Evolutionary conservation across 2,113 vertebrate genomes (phyloP).

Genomic region (Podocnemis expansa): DNA sequence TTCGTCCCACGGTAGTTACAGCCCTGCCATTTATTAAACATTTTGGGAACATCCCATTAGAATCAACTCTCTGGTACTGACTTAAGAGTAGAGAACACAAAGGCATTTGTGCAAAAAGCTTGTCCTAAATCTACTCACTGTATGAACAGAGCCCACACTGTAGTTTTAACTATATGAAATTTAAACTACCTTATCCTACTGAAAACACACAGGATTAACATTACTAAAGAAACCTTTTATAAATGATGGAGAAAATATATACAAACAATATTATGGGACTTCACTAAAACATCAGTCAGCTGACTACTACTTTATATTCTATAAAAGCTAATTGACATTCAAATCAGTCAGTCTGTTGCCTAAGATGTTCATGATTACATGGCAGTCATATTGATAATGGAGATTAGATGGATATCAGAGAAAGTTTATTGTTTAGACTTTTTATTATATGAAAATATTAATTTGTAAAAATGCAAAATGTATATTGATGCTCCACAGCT

Average conservation of each 20-base stretch:
- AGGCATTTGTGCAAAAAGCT: neutral
- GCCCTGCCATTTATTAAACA: too few species aligned
- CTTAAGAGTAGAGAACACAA: neutral
- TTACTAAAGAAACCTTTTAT: neutral
- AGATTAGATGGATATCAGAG: neutral
- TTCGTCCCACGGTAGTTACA: too few species aligned
- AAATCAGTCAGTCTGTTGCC: slow-evolving; percentile 10
- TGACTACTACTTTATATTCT: neutral
- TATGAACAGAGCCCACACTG: neutral
- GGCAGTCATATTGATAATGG: neutral
- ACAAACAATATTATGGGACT: neutral
- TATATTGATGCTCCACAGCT: neutral
- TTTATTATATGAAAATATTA: neutral
- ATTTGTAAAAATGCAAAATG: neutral
- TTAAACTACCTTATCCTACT: neutral
- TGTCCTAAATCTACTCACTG: neutral
- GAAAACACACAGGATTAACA: neutral
- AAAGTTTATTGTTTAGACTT: neutral
- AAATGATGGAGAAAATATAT: neutral
- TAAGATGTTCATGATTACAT: neutral
- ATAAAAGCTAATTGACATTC: neutral
- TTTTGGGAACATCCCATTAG: accelerated
- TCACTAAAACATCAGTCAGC: neutral
- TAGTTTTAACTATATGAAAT: neutral
- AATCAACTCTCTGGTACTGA: neutral